These are phyloP conservation scores for Eleginops maclovinus DNA, from an alignment of 2,113 vertebrate species.

Conservation along the genomic window DNA sequence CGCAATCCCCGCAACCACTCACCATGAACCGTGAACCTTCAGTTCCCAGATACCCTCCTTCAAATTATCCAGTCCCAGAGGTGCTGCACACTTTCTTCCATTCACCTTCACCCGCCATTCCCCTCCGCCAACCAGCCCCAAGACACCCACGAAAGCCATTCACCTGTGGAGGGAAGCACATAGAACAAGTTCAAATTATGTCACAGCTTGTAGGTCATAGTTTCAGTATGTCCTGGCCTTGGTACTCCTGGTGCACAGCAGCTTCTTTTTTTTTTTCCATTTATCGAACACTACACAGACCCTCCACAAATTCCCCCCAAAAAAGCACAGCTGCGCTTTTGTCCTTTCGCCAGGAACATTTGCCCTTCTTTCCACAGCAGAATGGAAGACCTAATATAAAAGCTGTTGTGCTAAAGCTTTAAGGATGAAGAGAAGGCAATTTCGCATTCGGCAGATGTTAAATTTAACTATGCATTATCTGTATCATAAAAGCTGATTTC, in stretches of 20 bases:
- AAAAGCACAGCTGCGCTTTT: neutral
- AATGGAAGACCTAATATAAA: neutral
- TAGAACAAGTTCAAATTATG: constrained; percentile 19
- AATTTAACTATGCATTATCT: constrained; percentile 18
- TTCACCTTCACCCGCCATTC: constrained; percentile 58
- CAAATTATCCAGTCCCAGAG: constrained; percentile 53
- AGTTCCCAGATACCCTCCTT: constrained; percentile 50
- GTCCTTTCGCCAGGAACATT: constrained; percentile 2
- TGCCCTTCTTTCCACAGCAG: neutral
- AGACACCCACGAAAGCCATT: constrained; percentile 41
- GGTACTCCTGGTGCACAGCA: constrained; percentile 22
- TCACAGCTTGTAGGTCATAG: constrained; percentile 31
- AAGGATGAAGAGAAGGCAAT: neutral
- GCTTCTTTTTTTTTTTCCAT: constrained; percentile 14
- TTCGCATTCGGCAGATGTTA: constrained; percentile 9
- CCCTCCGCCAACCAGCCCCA: constrained; percentile 5
- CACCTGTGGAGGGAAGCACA: constrained; percentile 51
- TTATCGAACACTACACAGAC: constrained; percentile 44
- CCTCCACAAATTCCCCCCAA: neutral
- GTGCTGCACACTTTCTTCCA: constrained; percentile 42
- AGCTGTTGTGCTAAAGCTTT: neutral
- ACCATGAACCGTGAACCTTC: constrained; percentile 56
- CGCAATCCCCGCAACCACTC: constrained; percentile 35
- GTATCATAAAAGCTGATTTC: constrained; percentile 35
- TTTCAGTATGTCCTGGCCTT: constrained; percentile 24